Evolutionary conservation across 2,113 vertebrate genomes (phyloP).

Genomic region (Hyaena hyaena): DNA sequence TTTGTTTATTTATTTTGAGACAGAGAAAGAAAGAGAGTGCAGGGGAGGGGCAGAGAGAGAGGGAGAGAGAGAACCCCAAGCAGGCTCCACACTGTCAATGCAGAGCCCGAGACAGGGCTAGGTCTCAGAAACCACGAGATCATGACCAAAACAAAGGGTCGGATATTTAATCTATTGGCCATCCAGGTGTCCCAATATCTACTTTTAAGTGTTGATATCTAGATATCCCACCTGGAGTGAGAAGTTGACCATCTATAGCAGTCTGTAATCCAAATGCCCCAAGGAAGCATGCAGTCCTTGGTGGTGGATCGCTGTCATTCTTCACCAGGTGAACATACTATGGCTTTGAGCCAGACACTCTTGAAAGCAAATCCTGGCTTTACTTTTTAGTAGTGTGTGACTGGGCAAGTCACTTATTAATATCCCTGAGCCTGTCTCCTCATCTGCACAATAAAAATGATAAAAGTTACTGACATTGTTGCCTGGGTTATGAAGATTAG

Average conservation of each 20-base stretch:
- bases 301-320: background rate
- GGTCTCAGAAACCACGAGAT: no score
- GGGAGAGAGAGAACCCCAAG: no score
- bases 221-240: background rate
- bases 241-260: background rate
- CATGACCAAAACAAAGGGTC: no score
- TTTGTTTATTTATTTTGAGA: no score
- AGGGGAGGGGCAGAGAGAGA: no score
- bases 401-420: background rate
- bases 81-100: no score
- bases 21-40: no score
- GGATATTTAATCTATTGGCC: no score
- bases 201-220: background rate
- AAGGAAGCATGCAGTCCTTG: background rate
- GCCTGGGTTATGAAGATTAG: background rate
- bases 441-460: background rate
- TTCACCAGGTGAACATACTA: background rate
- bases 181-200: background rate
- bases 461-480: background rate
- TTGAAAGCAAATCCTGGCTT: constrained; percentile 9
- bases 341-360: constrained; percentile 8
- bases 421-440: background rate
- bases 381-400: background rate
- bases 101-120: no score
- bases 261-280: background rate